Conservation (phyloP, 2,888 invertebrate species). For the Trachelus stipa region DNA sequence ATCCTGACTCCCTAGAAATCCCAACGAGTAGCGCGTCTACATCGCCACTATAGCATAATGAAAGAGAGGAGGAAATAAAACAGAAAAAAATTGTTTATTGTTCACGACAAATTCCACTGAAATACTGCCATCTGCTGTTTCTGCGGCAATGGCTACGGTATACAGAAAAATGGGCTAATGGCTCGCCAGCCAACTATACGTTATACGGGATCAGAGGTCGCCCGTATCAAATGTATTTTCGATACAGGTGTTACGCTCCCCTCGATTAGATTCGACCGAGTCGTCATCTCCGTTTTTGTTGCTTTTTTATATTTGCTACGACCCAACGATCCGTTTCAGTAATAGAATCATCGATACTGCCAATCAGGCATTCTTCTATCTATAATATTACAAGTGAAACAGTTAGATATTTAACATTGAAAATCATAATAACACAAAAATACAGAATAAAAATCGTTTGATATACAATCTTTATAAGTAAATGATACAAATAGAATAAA, state of each 20-base stretch:
- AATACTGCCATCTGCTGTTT: constrained; percentile 5
- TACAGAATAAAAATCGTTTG: too few species aligned
- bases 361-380: background rate
- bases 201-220: constrained; percentile 1
- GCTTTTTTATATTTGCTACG: background rate
- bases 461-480: too few species aligned
- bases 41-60: background rate
- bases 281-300: background rate
- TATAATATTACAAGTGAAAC: background rate
- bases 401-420: background rate
- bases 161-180: background rate
- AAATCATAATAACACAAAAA: too few species aligned
- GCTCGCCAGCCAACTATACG: background rate
- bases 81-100: background rate
- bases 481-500: too few species aligned
- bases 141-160: background rate
- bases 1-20: background rate
- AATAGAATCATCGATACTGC: background rate
- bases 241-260: constrained; percentile 6
- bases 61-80: background rate
- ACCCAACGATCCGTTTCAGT: background rate
- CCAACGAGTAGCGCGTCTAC: background rate
- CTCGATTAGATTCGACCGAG: background rate
- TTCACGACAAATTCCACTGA: background rate
- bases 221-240: constrained; percentile 10